A percentile compares a stretch with the other conserved stretches of the same genome.
These are phyloP conservation scores for Camponotus floridanus DNA, from an alignment of 1,140 invertebrate genomes.

Conservation along the genomic window DNA sequence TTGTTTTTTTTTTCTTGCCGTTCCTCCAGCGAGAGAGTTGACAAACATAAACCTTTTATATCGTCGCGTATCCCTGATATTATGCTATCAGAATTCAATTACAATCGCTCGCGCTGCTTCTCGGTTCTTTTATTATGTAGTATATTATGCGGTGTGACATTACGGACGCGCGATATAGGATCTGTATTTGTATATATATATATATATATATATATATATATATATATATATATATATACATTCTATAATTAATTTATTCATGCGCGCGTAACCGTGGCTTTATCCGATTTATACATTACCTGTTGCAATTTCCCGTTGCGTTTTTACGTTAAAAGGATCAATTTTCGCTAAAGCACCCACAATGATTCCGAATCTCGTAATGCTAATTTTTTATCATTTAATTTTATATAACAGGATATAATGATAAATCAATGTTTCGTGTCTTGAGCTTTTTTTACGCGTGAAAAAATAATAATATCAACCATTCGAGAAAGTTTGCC, in stretches of 20 bases:
- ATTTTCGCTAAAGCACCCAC: neutral
- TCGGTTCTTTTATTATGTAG: slow-evolving; percentile 43
- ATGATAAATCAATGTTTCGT: neutral
- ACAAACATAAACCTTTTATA: slow-evolving; percentile 30
- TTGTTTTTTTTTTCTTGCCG: slow-evolving; percentile 43
- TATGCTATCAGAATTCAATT: slow-evolving; percentile 69
- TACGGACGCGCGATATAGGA: slow-evolving; percentile 4
- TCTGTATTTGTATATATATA: neutral
- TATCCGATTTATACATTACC: slow-evolving; percentile 43
- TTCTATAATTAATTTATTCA: slow-evolving; percentile 52
- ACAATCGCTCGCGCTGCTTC: slow-evolving; percentile 37
- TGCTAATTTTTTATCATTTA: neutral
- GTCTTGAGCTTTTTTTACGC: neutral
- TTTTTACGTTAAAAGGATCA: slow-evolving; percentile 33
- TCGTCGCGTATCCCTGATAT: slow-evolving; percentile 27
- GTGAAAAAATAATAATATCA: neutral
- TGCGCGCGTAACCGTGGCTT: slow-evolving; percentile 25
- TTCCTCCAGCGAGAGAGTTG: neutral
- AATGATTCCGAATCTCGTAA: neutral
- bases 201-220: no score
- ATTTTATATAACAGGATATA: neutral
- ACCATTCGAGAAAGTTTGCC: neutral
- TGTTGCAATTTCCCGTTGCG: slow-evolving; percentile 25
- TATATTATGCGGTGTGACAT: slow-evolving; percentile 52
- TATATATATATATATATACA: no score